These are phyloP conservation scores for Ibycter americanus DNA, from an alignment of 2,797 vertebrate species.

Conservation along the genomic window DNA sequence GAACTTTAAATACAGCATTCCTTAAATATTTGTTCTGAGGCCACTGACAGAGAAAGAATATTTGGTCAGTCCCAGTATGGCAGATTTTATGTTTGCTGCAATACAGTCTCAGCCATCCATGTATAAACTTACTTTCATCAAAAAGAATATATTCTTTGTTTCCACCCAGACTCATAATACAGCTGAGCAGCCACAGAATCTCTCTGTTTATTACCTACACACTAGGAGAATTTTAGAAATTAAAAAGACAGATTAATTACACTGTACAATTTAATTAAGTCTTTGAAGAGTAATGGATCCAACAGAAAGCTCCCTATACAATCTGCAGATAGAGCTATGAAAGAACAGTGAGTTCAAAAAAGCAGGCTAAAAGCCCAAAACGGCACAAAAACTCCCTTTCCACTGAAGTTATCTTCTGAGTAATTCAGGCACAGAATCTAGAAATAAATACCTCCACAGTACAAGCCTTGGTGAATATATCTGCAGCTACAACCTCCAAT, in stretches of 20 bases:
- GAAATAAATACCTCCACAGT: neutral
- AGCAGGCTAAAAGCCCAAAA: neutral
- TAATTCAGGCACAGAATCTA: neutral
- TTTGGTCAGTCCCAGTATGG: neutral
- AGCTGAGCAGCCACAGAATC: neutral
- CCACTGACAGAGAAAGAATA: neutral
- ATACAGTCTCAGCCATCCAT: neutral
- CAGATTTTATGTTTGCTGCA: neutral
- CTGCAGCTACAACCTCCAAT: neutral
- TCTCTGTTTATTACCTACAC: neutral
- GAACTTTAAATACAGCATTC: neutral
- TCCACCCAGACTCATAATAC: neutral
- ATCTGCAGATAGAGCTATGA: neutral
- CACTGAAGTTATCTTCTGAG: neutral
- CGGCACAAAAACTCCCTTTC: neutral
- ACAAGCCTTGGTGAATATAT: neutral
- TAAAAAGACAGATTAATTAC: neutral
- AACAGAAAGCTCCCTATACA: neutral
- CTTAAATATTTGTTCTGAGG: neutral
- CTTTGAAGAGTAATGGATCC: slow-evolving; percentile 30
- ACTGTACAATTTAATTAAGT: neutral
- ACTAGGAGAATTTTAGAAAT: neutral
- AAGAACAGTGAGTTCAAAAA: neutral
- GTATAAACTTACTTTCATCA: neutral
- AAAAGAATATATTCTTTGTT: neutral